phyloP scores from a whole-genome alignment of 2,888 invertebrate genomes.

The Hyposoter didymator region DNA sequence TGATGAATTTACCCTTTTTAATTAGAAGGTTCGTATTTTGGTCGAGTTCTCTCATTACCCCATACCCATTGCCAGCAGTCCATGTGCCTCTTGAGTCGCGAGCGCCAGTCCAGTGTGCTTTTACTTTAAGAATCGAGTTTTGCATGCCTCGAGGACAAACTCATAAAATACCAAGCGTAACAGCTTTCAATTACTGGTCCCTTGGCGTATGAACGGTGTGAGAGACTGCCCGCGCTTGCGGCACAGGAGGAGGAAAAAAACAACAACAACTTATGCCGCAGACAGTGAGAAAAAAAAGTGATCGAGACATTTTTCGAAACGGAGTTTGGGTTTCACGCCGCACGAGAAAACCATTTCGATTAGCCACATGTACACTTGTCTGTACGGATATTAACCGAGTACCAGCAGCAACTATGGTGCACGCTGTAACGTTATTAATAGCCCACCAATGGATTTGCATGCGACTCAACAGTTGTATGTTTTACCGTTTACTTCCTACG shows the following conservation, averaged over 20 bases:
- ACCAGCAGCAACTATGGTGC: conserved; percentile 28
- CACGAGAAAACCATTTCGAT: conserved; percentile 19
- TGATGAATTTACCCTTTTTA: conserved; percentile 77
- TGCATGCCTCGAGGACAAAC: conserved; percentile 80
- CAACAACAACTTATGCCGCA: conserved; percentile 48
- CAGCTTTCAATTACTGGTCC: conserved; percentile 82
- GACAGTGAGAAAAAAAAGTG: conserved; percentile 25
- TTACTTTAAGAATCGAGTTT: conserved; percentile 79
- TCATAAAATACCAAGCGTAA: conserved; percentile 82
- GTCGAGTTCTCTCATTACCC: conserved; percentile 72
- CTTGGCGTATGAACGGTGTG: conserved; percentile 73
- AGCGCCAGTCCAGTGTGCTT: conserved; percentile 51
- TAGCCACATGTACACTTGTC: conserved; percentile 20
- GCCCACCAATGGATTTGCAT: conserved; percentile 44
- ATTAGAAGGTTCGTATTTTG: conserved; percentile 79
- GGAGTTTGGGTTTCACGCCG: conserved; percentile 27
- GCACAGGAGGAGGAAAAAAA: conserved; percentile 32
- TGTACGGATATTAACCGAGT: conserved; percentile 21
- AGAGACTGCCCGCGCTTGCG: conserved; percentile 41
- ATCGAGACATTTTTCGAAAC: conserved; percentile 56
- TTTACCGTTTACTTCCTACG: conserved; percentile 50
- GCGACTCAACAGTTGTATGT: conserved; percentile 34
- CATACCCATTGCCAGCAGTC: neutral
- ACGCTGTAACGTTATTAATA: conserved; percentile 48
- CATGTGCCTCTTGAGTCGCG: conserved; percentile 17